Conservation (phyloP, 92 coral and sea anemone genomes). For the Micromussa lordhowensis region DNA sequence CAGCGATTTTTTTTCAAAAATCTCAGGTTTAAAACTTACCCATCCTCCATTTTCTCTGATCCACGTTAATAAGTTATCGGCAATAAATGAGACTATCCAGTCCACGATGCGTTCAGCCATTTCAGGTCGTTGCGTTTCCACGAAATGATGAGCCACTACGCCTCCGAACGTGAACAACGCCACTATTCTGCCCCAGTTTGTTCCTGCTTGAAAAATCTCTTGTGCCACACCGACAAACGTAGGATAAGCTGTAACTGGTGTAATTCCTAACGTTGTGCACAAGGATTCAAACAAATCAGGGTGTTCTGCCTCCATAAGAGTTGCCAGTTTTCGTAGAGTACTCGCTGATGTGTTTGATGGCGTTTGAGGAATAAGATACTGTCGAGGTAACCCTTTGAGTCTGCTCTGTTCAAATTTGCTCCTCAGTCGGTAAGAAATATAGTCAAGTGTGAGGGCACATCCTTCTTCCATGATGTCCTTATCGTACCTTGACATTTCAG, state of each 20-base stretch:
- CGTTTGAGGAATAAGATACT: conserved; percentile 85
- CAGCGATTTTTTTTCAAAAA: not conserved
- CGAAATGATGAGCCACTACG: conserved; percentile 96
- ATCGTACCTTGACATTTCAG: conserved; percentile 77
- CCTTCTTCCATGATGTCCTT: conserved; percentile 71
- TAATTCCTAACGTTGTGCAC: conserved; percentile 88
- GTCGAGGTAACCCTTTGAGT: conserved; percentile 88
- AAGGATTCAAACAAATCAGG: conserved; percentile 97
- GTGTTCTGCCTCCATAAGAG: conserved; percentile 96
- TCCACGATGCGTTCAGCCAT: conserved; percentile 87
- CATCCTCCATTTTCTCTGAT: conserved; percentile 97
- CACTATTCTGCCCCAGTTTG: conserved; percentile 98
- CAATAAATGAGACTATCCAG: conserved; percentile 88
- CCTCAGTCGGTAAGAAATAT: conserved; percentile 90
- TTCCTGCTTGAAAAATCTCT: conserved; percentile 93
- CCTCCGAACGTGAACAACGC: conserved; percentile 96
- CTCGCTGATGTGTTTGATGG: conserved; percentile 67
- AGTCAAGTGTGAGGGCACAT: conserved; percentile 76
- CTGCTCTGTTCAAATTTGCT: conserved; percentile 91
- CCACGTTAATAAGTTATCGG: conserved; percentile 85
- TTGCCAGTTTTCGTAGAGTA: conserved; percentile 87
- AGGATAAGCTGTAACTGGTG: conserved; percentile 81
- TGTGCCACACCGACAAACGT: conserved; percentile 92
- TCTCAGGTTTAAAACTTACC: conserved; percentile 68
- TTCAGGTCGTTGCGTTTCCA: conserved; percentile 92